These are phyloP conservation scores for Pseudomyrmex dendroicus DNA, from an alignment of 1,140 invertebrate genomes.

Conservation along the genomic window DNA sequence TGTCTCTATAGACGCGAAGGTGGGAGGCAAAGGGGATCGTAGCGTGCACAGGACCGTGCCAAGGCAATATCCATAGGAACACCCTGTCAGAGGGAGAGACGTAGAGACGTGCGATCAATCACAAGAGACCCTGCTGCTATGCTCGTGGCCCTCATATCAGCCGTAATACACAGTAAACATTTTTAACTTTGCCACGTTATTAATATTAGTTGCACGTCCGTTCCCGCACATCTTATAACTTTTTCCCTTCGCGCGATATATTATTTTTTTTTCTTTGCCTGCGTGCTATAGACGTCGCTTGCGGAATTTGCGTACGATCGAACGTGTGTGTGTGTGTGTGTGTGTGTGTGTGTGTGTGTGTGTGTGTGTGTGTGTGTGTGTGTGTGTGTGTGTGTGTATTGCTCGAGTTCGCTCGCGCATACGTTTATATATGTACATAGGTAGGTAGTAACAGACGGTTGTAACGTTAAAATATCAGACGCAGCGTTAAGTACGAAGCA, in stretches of 20 bases:
- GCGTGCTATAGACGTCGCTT: background rate
- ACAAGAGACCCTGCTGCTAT: constrained; percentile 82
- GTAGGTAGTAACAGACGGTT: background rate
- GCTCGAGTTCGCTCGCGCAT: constrained; percentile 4
- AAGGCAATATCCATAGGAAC: constrained; percentile 83
- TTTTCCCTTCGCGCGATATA: constrained; percentile 46
- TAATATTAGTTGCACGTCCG: constrained; percentile 83
- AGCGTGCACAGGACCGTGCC: constrained; percentile 71
- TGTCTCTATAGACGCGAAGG: constrained; percentile 67
- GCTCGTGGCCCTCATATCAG: constrained; percentile 84
- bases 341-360: background rate
- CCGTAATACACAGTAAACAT: constrained; percentile 84
- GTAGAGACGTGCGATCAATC: constrained; percentile 84
- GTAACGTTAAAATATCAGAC: constrained; percentile 45
- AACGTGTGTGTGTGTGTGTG: background rate
- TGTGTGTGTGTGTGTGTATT: background rate
- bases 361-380: background rate
- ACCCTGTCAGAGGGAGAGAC: constrained; percentile 81
- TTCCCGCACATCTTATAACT: constrained; percentile 34
- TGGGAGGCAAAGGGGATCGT: constrained; percentile 61
- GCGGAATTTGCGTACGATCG: constrained; percentile 22
- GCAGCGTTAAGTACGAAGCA: constrained; percentile 54
- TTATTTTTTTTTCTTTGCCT: background rate
- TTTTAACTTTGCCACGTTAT: constrained; percentile 86
- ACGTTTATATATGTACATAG: background rate